phyloP scores from a whole-genome alignment of 2,113 vertebrate genomes.

The Tautogolabrus adspersus region DNA sequence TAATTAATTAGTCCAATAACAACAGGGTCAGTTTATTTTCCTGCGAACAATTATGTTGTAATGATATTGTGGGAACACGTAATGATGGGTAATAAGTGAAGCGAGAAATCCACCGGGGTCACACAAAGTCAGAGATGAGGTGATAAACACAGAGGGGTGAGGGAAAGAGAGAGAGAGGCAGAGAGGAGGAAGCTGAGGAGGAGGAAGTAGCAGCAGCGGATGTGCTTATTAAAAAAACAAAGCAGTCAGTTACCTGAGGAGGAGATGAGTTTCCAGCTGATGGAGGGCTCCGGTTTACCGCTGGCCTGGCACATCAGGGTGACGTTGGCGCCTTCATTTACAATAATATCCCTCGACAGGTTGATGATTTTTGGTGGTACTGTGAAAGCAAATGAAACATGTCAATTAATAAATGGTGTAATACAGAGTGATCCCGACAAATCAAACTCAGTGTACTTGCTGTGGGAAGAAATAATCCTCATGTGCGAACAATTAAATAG shows the following conservation, averaged over 20 bases:
- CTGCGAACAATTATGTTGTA: constrained; percentile 51
- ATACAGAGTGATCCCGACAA: too few relatives aligned
- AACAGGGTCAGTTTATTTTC: constrained; percentile 61
- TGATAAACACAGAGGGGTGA: constrained; percentile 31
- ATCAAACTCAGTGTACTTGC: too few relatives aligned
- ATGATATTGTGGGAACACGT: constrained; percentile 65
- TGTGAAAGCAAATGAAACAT: constrained; percentile 53
- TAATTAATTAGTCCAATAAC: constrained; percentile 75
- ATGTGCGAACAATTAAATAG: too few relatives aligned
- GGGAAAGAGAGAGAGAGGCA: neutral
- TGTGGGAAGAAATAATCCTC: too few relatives aligned
- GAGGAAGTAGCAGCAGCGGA: neutral
- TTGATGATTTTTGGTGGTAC: constrained; percentile 86
- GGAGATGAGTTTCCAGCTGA: constrained; percentile 84
- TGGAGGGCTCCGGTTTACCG: constrained; percentile 84
- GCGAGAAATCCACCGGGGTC: constrained; percentile 53
- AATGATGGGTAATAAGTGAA: constrained; percentile 63
- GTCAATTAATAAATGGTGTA: neutral
- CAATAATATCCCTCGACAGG: constrained; percentile 80
- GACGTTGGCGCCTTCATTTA: constrained; percentile 86
- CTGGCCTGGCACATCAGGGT: constrained; percentile 85
- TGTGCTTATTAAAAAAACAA: neutral
- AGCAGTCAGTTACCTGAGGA: constrained; percentile 72
- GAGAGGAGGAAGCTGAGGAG: neutral
- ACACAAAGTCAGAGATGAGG: constrained; percentile 62